Conservation (phyloP, 2,797 vertebrate species). For the Valencia hispanica region DNA sequence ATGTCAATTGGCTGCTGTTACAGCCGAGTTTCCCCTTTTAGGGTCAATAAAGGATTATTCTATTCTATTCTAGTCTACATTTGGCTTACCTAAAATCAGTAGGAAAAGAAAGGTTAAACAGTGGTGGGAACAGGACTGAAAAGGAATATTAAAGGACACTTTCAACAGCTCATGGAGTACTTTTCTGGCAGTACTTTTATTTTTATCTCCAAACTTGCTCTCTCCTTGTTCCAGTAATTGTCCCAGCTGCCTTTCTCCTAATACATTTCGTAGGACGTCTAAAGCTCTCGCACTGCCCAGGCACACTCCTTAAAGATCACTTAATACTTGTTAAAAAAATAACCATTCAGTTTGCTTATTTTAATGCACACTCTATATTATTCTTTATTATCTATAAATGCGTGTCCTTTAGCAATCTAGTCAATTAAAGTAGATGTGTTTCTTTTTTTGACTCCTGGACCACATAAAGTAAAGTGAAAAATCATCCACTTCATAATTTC, state of each 20-base stretch:
- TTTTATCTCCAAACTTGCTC: background rate
- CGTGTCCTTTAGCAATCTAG: background rate
- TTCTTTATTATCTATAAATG: background rate
- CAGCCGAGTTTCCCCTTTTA: too few species aligned
- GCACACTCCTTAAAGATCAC: too few species aligned
- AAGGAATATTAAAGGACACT: background rate
- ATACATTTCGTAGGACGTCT: too few species aligned
- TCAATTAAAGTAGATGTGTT: background rate
- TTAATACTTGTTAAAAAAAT: background rate
- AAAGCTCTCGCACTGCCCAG: too few species aligned
- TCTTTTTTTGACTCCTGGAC: background rate
- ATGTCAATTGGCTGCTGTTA: too few species aligned
- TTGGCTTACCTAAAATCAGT: too few species aligned
- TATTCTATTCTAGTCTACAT: too few species aligned
- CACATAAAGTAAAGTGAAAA: background rate
- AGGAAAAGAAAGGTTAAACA: background rate
- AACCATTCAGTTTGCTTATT: background rate
- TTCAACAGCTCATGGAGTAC: background rate
- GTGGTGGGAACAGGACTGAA: too few species aligned
- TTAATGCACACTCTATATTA: too few species aligned
- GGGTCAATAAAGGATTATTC: too few species aligned
- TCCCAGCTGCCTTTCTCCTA: background rate
- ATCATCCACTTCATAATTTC: background rate
- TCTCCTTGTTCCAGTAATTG: background rate
- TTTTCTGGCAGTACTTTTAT: background rate